A percentile compares a stretch with the other conserved stretches of the same genome.
phyloP scores from a whole-genome alignment of 2,113 vertebrate genomes.

The Hypocryptadius cinnamomeus region DNA sequence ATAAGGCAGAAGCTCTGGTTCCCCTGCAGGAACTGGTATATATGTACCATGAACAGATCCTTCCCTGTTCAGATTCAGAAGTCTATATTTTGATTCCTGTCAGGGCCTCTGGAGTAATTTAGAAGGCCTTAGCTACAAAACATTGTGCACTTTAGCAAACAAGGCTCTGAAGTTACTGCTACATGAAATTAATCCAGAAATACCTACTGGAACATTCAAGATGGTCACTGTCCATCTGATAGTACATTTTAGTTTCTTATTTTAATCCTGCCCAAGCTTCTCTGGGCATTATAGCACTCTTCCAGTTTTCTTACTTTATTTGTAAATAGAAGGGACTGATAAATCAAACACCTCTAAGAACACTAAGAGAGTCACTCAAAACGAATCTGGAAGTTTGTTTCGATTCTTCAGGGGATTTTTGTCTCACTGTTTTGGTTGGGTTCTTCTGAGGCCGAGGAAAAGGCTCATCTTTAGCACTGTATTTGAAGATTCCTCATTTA shows the following conservation, averaged over 20 bases:
- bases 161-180: neutral
- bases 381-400: neutral
- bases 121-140: neutral
- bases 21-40: neutral
- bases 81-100: neutral
- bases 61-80: neutral
- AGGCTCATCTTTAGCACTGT: neutral
- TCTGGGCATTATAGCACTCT: neutral
- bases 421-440: neutral
- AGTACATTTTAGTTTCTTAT: neutral
- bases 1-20: neutral
- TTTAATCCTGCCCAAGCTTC: neutral
- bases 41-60: neutral
- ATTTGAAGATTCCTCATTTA: neutral
- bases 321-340: neutral
- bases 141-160: neutral
- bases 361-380: neutral
- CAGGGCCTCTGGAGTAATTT: neutral
- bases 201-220: neutral
- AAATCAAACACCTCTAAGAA: neutral
- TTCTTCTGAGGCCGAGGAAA: neutral
- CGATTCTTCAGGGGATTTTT: neutral
- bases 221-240: neutral
- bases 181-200: neutral
- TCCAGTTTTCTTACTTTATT: neutral